phyloP scores from a whole-genome alignment of 2,888 invertebrate genomes.

The Caenorhabditis macrosperma region DNA sequence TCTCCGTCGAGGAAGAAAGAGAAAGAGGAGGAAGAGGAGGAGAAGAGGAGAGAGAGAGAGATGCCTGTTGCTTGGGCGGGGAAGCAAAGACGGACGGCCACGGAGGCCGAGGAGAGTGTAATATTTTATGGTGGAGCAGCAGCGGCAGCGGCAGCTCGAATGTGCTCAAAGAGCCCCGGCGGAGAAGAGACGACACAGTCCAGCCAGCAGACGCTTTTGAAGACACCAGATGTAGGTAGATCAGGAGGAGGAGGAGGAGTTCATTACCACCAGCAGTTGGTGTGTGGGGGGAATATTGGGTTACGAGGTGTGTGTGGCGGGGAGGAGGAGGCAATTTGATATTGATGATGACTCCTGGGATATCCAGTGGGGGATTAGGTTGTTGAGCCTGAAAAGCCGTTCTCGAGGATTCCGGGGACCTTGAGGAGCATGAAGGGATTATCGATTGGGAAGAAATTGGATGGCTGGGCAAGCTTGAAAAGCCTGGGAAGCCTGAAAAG shows the following conservation, averaged over 20 bases:
- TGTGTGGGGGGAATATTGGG: background rate
- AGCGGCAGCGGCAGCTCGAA: background rate
- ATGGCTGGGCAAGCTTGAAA: no score
- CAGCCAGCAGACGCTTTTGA: background rate
- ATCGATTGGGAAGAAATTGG: no score
- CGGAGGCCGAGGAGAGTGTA: slow-evolving; percentile 24
- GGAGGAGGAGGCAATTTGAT: no score
- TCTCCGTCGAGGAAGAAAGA: background rate
- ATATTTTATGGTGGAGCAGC: slow-evolving; percentile 33
- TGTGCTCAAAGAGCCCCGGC: background rate
- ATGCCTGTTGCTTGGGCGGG: background rate
- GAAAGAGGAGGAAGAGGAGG: slow-evolving; percentile 4
- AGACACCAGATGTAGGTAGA: background rate
- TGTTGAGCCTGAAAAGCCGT: no score
- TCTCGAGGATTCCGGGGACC: no score
- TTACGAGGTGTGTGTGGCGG: background rate
- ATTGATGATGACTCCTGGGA: no score
- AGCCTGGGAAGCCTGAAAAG: no score
- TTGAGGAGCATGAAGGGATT: no score
- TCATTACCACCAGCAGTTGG: background rate
- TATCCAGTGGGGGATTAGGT: no score
- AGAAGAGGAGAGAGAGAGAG: slow-evolving; percentile 8
- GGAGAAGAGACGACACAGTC: no score
- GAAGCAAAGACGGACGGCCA: background rate
- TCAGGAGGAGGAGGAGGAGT: no score